Percentiles rank a stretch among this genome's conserved stretches.
Conservation (phyloP, 1,140 invertebrate genomes). For the Brachystomella parvula region DNA sequence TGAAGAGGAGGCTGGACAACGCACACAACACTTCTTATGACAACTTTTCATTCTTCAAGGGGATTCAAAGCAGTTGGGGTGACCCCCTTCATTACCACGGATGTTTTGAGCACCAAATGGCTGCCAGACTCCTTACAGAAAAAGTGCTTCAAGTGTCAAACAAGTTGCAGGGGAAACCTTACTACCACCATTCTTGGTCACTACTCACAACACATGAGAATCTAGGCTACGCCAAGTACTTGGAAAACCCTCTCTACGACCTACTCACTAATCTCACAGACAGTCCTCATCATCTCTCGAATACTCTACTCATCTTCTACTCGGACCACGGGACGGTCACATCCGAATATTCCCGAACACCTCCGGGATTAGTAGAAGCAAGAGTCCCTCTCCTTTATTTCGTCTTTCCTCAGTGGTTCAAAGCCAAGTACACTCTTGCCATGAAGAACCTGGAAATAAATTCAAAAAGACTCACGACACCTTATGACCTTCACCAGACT, state of each 20-base stretch:
- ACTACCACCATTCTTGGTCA: slow-evolving; percentile 70
- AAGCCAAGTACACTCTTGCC: slow-evolving; percentile 41
- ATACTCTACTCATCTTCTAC: slow-evolving; percentile 62
- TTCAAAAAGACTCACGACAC: slow-evolving; percentile 42
- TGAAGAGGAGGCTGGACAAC: slow-evolving; percentile 42
- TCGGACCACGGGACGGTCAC: slow-evolving; percentile 87
- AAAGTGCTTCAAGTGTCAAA: neutral
- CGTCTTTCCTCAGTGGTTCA: slow-evolving; percentile 46
- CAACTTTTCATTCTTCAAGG: slow-evolving; percentile 39
- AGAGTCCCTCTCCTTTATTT: slow-evolving; percentile 50
- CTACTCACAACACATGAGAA: slow-evolving; percentile 59
- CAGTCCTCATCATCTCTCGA: slow-evolving; percentile 38
- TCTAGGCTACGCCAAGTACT: slow-evolving; percentile 32
- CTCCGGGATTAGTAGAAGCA: slow-evolving; percentile 45
- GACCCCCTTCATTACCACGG: slow-evolving; percentile 7
- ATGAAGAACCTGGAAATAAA: slow-evolving; percentile 43
- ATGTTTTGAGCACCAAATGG: neutral
- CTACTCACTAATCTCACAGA: slow-evolving; percentile 36
- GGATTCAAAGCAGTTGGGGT: slow-evolving; percentile 30
- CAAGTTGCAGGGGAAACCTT: slow-evolving; percentile 25
- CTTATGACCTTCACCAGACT: slow-evolving; percentile 45
- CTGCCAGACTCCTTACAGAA: neutral
- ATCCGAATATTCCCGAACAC: slow-evolving; percentile 54
- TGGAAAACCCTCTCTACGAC: slow-evolving; percentile 33
- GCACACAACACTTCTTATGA: slow-evolving; percentile 44